Evolutionary conservation across 2,888 invertebrate genomes (phyloP), one percentile per base, ranked within the genome.

Genomic region (Oligia latruncula): DNA sequence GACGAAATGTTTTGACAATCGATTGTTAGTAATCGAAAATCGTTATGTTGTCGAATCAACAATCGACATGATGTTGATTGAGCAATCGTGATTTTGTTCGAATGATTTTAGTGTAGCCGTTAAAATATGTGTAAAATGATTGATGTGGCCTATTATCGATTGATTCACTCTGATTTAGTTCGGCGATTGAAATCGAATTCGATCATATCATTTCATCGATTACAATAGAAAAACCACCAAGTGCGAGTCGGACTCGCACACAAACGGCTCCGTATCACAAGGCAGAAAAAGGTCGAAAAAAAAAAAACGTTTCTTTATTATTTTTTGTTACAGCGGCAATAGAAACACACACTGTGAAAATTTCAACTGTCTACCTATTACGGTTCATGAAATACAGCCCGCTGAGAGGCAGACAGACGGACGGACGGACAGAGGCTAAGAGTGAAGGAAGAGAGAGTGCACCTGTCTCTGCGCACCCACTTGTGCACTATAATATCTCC

Each of bases 1-100:
- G 0, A 15, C 35, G 43, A 80, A 72, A 68, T 64, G 49, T 46
- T 58, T 71, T 46, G 20, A 43, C 43, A 60, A 84, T 58, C 68
- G 68, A 71, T 80, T 80, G 35, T 62, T 52, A 6, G 60, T n/a
- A 23, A 70, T 71, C 68, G 67, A 43, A n/a, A 6, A 23, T 49
- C 29, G 55, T 55, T 78, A 43, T 58, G 29, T 35, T 55, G 2
- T 52, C 23, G 65, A 64, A 29, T 83, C 40, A 46, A 55, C 40
- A 65, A 65, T 71, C 62, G 67, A 40, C 15, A 66, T 9, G 40
- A 58, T 66, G 15, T 46, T 52, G 35, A 83, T 83, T 66, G 70
- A 29, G 43, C 20, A 66, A 35, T 75, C 6, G 46, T 46, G 8
- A 55, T 75, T n/a, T 23, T 20, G 15, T 20, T 66, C 20, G 4